A percentile compares a stretch with the other conserved stretches of the same genome.
phyloP scores from a whole-genome alignment of 2,113 vertebrate genomes.

The Camarhynchus parvulus region DNA sequence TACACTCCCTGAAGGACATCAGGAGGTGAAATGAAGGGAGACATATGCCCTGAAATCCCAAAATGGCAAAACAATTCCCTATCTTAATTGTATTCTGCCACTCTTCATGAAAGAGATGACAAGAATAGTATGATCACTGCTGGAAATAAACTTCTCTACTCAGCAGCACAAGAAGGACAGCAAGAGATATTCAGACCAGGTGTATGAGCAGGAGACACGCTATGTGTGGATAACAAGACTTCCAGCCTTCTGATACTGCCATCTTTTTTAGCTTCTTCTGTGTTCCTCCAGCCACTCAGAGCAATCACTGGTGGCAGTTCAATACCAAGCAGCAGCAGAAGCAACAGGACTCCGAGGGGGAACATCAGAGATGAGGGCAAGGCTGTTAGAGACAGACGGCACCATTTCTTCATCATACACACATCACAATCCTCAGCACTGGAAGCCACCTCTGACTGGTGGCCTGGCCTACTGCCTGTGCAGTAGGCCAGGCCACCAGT shows the following conservation, averaged over 20 bases:
- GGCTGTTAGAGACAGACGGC: neutral
- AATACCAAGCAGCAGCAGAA: neutral
- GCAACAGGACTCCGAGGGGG: neutral
- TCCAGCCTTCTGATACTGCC: neutral
- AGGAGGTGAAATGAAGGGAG: constrained; percentile 44
- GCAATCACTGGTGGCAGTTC: neutral
- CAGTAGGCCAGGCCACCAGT: neutral
- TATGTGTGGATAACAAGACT: neutral
- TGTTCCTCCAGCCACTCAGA: neutral
- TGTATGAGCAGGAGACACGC: neutral
- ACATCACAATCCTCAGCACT: neutral
- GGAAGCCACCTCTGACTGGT: neutral
- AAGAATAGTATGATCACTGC: neutral
- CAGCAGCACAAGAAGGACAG: rapidly evolving
- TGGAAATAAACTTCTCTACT: neutral
- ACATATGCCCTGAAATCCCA: neutral
- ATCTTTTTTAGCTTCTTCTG: neutral
- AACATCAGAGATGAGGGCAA: neutral
- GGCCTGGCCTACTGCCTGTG: rapidly evolving
- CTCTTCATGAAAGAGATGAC: neutral
- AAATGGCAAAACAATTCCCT: neutral
- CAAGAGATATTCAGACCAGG: neutral
- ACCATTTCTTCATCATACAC: neutral
- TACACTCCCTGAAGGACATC: constrained; percentile 45
- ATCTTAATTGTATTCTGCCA: neutral